These are phyloP conservation scores for Nasonia longicornis DNA, from an alignment of 1,140 invertebrate genomes.

Conservation along the genomic window DNA sequence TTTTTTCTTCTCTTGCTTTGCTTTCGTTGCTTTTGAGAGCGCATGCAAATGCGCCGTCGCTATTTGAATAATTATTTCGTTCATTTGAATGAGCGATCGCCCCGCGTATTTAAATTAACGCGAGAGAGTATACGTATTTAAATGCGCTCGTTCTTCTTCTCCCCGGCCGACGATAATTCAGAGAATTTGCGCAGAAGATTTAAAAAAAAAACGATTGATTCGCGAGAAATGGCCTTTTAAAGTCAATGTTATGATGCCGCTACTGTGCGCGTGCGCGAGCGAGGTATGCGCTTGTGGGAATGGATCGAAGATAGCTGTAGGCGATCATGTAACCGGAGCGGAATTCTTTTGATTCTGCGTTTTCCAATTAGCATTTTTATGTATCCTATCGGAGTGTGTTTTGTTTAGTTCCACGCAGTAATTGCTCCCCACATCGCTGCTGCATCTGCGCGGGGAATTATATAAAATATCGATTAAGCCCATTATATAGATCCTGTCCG, in stretches of 20 bases:
- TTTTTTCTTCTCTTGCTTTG: background rate
- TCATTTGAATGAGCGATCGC: constrained; percentile 30
- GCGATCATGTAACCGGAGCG: background rate
- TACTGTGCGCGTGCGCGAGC: too few relatives aligned
- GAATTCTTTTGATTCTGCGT: constrained; percentile 1
- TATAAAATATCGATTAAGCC: constrained; percentile 8
- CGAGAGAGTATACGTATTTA: constrained; percentile 2
- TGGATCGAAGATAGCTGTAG: background rate
- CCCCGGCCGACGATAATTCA: background rate
- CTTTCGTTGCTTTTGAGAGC: constrained; percentile 1
- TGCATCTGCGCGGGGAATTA: background rate
- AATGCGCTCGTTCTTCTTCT: constrained; percentile 3
- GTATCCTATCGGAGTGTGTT: background rate
- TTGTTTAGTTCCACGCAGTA: background rate
- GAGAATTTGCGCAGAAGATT: background rate
- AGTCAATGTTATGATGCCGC: background rate
- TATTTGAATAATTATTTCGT: constrained; percentile 47
- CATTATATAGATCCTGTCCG: background rate
- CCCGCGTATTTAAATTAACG: constrained; percentile 36
- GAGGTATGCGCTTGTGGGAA: background rate
- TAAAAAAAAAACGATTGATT: constrained; percentile 1
- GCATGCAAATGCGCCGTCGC: constrained; percentile 43
- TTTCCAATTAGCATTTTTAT: constrained; percentile 15
- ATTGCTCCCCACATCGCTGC: background rate
- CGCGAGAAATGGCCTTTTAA: background rate